Evolutionary conservation across 92 coral and sea anemone genomes (phyloP), one percentile per base, ranked within the genome.

Genomic region (Porites divaricata): DNA sequence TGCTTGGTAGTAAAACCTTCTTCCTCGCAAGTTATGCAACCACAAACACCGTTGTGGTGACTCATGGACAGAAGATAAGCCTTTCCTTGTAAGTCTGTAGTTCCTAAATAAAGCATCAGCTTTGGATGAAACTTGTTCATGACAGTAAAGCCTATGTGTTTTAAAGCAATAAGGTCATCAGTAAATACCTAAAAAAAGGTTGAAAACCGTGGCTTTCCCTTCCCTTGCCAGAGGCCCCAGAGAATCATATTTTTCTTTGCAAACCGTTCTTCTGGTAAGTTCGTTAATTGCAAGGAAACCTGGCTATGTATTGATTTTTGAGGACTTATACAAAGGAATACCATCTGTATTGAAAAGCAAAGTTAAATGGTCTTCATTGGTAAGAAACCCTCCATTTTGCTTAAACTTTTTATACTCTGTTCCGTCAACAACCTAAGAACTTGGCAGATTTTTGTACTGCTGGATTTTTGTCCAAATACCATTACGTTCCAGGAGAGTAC

Each of bases 281-380:
- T 87, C 90, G 80, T 80, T 80, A 13, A 87, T 65, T 11, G 62
- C 52, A 2, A 71, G n/a, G 22, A 67, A 79, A 8, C 77, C 11
- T 9, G 89, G 89, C 89, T 84, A 85, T 9, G 78, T 77, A 50
- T 77, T 45, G 28, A 54, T 41, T 21, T 69, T 78, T 57, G 89
- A 85, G 22, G 62, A 51, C 24, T 68, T 71, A 48, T 77, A 85
- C 0, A 85, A 57, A 3, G 84, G 84, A 6, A 85, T 70, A 26
- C 89, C 89, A 69, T 85, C 84, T 23, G 87, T 83, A 62, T 83
- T 83, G 24, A 73, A 26, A 20, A 72, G 21, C 11, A 65, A 2
- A 0, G 89, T 77, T 16, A 85, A 28, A 35, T 78, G 70, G 50
- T 78, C 15, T 54, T 2, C 25, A 3, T 23, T 52, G 6, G 12